phyloP scores from a whole-genome alignment of 2,797 vertebrate genomes.

The Intellagama lesueurii region DNA sequence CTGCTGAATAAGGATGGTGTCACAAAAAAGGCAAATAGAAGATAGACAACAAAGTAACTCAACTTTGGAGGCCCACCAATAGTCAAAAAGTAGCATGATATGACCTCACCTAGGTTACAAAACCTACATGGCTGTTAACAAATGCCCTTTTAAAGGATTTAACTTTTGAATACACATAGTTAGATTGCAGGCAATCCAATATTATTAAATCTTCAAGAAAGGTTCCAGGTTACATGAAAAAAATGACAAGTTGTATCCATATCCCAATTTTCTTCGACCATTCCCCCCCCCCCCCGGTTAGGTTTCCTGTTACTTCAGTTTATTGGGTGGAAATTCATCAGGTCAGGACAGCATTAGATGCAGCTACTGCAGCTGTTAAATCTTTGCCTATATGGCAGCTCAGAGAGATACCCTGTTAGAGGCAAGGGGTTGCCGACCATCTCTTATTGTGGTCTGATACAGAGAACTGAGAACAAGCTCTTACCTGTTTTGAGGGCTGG shows the following conservation, averaged over 20 bases:
- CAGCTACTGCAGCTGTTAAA: not conserved
- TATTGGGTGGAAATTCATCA: not conserved
- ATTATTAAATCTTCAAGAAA: not conserved
- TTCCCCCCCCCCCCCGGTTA: not conserved
- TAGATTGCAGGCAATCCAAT: not conserved
- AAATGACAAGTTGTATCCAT: not conserved
- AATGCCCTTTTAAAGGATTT: not conserved
- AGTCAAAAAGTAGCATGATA: too few relatives aligned
- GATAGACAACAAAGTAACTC: not conserved
- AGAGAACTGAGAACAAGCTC: not conserved
- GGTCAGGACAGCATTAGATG: not conserved
- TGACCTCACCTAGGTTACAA: not conserved
- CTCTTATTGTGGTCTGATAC: not conserved
- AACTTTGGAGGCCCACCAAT: not conserved
- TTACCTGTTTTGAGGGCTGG: slow-evolving; percentile 9
- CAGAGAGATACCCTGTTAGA: not conserved
- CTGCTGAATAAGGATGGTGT: not conserved
- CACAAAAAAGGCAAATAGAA: not conserved
- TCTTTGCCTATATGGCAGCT: not conserved
- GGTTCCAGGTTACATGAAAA: not conserved
- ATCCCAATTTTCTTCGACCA: not conserved
- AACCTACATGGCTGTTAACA: not conserved
- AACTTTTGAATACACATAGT: not conserved
- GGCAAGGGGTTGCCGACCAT: not conserved
- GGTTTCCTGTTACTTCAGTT: not conserved